Percentiles rank a stretch among this genome's conserved stretches.
Evolutionary conservation across 1,140 invertebrate species (phyloP).

Genomic region (Protaetia brevitarsis): DNA sequence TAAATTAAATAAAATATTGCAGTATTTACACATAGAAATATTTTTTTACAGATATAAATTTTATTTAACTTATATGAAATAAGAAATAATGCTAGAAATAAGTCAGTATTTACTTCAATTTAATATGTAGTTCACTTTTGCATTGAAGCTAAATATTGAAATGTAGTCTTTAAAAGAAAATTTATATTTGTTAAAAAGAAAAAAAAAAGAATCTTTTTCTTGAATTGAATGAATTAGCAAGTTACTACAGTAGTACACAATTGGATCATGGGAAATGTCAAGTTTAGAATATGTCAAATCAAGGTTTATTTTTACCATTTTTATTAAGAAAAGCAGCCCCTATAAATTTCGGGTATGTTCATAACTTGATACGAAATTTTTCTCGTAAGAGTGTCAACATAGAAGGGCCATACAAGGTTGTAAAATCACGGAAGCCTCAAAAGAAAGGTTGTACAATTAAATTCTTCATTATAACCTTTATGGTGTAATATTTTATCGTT

Average conservation of each 20-base stretch:
- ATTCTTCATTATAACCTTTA: neutral
- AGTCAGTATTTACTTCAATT: too few relatives aligned
- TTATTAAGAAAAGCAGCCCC: conserved; percentile 1
- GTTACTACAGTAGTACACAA: neutral
- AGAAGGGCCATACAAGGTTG: conserved; percentile 37
- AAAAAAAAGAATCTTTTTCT: too few relatives aligned
- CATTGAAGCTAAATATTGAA: too few relatives aligned
- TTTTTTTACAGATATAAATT: too few relatives aligned
- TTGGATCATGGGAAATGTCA: neutral
- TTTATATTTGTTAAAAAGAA: too few relatives aligned
- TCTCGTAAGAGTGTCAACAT: conserved; percentile 38
- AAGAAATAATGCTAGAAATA: too few relatives aligned
- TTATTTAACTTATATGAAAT: too few relatives aligned
- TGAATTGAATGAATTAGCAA: too few relatives aligned
- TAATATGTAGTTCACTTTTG: too few relatives aligned
- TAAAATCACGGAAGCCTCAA: conserved; percentile 33
- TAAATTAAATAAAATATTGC: too few relatives aligned
- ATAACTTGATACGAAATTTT: conserved; percentile 31
- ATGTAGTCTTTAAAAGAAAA: too few relatives aligned
- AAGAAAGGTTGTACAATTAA: conserved; percentile 30
- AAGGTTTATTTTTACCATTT: conserved; percentile 23
- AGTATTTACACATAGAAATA: too few relatives aligned
- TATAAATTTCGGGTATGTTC: conserved; percentile 14
- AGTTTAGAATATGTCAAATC: conserved; percentile 41
- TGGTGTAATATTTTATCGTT: conserved; percentile 24